These are phyloP conservation scores for Nyctalus aviator DNA, from an alignment of 2,797 vertebrate genomes.

Conservation along the genomic window DNA sequence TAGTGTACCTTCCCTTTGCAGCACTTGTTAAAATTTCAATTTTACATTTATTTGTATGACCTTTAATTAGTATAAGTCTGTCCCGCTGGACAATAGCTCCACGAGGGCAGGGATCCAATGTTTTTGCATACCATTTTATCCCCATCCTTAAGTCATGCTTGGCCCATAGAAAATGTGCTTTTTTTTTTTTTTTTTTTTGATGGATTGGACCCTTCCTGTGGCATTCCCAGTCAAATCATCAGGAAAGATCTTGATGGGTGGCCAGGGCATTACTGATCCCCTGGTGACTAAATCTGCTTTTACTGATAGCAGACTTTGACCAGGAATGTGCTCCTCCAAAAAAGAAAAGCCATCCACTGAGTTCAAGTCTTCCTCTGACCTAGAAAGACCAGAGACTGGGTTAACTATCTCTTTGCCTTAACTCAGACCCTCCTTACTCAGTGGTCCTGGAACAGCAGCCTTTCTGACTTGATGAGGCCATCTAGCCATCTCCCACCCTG, in stretches of 20 bases:
- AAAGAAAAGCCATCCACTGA: neutral
- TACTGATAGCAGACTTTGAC: neutral
- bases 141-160: neutral
- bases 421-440: neutral
- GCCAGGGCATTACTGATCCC: neutral
- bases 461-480: neutral
- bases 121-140: constrained; percentile 22
- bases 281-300: neutral
- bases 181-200: no score
- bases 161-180: neutral
- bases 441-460: neutral
- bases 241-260: neutral
- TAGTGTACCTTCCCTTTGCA: neutral
- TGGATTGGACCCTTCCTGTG: neutral
- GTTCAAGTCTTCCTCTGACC: neutral
- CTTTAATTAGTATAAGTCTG: neutral
- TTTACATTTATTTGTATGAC: constrained; percentile 22
- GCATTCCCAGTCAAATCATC: neutral
- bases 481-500: neutral
- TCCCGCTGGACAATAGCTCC: neutral
- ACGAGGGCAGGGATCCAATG: neutral
- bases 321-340: neutral
- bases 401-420: constrained; percentile 23
- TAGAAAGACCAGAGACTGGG: neutral
- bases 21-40: constrained; percentile 16